phyloP scores from a whole-genome alignment of 2,888 invertebrate species.

The Dioctria linearis region DNA sequence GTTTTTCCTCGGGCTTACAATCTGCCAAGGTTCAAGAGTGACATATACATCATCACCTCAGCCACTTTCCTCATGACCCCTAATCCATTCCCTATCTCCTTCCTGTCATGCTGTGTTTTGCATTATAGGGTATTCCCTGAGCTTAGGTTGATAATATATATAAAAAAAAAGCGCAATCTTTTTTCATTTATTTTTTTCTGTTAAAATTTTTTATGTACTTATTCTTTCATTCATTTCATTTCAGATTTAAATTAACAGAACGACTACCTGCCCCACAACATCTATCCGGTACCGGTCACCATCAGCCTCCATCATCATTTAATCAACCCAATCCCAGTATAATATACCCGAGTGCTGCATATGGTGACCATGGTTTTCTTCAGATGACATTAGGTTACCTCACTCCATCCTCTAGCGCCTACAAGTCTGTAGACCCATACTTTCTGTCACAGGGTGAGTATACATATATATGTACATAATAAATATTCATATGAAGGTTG shows the following conservation, averaged over 20 bases:
- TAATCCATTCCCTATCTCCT: no score
- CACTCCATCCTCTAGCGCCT: constrained; percentile 76
- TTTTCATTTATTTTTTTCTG: no score
- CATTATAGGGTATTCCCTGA: no score
- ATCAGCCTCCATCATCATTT: constrained; percentile 20
- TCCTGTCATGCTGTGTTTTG: no score
- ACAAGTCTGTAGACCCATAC: constrained; percentile 81
- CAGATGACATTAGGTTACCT: constrained; percentile 81
- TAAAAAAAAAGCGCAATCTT: no score
- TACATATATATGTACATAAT: neutral
- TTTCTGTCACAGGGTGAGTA: constrained; percentile 79
- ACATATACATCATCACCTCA: no score
- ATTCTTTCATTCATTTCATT: neutral
- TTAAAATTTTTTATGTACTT: constrained; percentile 6
- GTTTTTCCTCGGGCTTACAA: no score
- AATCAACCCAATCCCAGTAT: constrained; percentile 63
- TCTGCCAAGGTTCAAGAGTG: no score
- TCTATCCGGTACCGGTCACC: constrained; percentile 46
- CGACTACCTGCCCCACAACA: constrained; percentile 60
- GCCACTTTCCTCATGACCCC: no score
- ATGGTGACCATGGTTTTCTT: constrained; percentile 75
- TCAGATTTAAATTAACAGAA: constrained; percentile 61
- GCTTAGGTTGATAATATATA: no score
- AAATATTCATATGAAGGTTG: neutral
- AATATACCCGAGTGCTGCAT: constrained; percentile 68